Percentiles rank a stretch among this genome's conserved stretches.
Conservation (phyloP, 2,797 vertebrate species). For the Tamandua tetradactyla region DNA sequence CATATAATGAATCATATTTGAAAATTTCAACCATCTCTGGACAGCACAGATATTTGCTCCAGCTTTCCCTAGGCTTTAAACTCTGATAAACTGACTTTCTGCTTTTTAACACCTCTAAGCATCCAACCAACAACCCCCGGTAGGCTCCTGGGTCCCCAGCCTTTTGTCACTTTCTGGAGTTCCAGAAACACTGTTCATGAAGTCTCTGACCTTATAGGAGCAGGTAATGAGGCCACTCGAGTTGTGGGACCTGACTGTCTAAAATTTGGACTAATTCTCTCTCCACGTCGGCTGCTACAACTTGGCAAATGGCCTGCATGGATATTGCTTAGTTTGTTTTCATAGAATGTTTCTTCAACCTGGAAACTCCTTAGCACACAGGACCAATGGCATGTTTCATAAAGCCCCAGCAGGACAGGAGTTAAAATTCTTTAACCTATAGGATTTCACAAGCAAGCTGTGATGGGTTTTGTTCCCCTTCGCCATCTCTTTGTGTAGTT, state of each 20-base stretch:
- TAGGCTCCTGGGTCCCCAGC: neutral
- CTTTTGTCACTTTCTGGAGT: neutral
- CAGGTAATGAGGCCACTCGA: neutral
- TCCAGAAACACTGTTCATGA: neutral
- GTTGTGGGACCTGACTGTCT: neutral
- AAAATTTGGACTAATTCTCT: neutral
- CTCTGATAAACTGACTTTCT: neutral
- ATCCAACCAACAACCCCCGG: neutral
- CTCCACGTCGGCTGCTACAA: neutral
- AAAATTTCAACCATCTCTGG: neutral
- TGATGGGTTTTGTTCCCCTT: slow-evolving; percentile 42
- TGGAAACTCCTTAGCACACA: neutral
- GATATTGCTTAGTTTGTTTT: neutral
- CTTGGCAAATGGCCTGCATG: too few species aligned
- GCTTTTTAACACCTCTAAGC: neutral
- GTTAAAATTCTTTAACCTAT: slow-evolving; percentile 55
- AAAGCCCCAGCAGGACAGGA: neutral
- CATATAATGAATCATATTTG: neutral
- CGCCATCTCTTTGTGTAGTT: slow-evolving; percentile 34
- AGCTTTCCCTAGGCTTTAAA: neutral
- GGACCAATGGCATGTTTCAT: neutral
- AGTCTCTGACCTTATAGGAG: neutral
- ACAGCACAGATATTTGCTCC: neutral
- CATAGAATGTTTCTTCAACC: neutral
- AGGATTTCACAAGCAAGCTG: slow-evolving; percentile 50